These are phyloP conservation scores for Zelostemma sp. DNA, from an alignment of 1,140 invertebrate genomes.

Conservation along the genomic window DNA sequence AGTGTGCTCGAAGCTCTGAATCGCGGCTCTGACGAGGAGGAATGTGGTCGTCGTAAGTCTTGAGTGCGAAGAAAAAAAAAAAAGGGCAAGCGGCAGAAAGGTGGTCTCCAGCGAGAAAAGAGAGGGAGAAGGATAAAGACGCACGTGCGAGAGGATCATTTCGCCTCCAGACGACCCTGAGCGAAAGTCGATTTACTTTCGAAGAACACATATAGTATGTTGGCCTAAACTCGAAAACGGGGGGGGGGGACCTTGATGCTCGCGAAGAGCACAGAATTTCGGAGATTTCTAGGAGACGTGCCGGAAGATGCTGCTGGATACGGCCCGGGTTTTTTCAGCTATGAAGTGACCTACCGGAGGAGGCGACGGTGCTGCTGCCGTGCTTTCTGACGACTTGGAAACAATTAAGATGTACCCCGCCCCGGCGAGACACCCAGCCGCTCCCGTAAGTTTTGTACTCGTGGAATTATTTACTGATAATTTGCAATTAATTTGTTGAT, in stretches of 20 bases:
- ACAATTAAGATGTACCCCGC: conserved; percentile 73
- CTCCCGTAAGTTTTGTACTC: conserved; percentile 72
- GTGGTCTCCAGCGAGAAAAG: not conserved
- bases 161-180: conserved; percentile 41
- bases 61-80: conserved; percentile 31
- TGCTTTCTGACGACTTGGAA: conserved; percentile 39
- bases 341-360: conserved; percentile 56
- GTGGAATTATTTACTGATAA: too few species aligned
- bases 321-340: conserved; percentile 31
- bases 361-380: conserved; percentile 41
- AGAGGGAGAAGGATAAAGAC: conserved; percentile 26
- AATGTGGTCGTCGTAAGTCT: conserved; percentile 36
- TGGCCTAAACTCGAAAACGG: conserved; percentile 40
- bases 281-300: conserved; percentile 33
- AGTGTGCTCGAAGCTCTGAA: conserved; percentile 35
- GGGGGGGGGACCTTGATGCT: conserved; percentile 46
- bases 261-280: conserved; percentile 36
- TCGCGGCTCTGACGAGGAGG: conserved; percentile 21
- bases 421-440: conserved; percentile 74
- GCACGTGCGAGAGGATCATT: conserved; percentile 42
- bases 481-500: too few species aligned
- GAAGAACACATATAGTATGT: conserved; percentile 21
- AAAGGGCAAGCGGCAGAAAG: conserved; percentile 5
- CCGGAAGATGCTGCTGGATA: conserved; percentile 39
- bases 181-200: conserved; percentile 12